These are phyloP conservation scores for Alligator mississippiensis DNA, from an alignment of 2,113 vertebrate genomes.

Conservation along the genomic window DNA sequence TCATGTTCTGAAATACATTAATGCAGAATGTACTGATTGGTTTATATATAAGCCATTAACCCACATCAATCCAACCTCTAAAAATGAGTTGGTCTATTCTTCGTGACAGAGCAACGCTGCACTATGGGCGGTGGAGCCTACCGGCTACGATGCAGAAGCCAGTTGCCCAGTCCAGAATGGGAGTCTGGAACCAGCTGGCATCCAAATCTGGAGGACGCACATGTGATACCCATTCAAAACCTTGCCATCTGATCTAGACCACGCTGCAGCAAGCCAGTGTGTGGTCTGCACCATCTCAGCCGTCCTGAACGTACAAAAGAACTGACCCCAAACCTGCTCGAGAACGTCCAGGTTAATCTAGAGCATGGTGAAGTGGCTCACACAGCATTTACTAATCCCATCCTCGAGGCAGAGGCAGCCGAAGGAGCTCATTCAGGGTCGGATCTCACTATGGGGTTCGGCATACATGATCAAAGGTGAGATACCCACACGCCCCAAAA, in stretches of 20 bases:
- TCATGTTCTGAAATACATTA: background rate
- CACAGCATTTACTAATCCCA: background rate
- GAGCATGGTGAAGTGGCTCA: background rate
- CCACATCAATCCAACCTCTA: background rate
- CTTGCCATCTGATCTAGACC: background rate
- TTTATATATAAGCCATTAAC: background rate
- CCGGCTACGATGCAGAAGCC: background rate
- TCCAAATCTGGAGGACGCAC: background rate
- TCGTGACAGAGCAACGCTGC: background rate
- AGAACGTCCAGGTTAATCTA: background rate
- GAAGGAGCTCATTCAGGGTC: background rate
- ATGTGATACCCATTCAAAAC: background rate
- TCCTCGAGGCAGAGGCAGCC: background rate
- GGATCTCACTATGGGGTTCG: background rate
- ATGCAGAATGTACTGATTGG: background rate
- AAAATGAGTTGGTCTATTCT: background rate
- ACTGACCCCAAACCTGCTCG: too few species aligned
- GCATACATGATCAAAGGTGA: background rate
- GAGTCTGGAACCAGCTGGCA: background rate
- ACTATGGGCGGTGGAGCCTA: background rate
- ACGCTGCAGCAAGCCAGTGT: background rate
- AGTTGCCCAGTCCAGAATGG: background rate
- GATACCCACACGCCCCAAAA: background rate
- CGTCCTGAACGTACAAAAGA: too few species aligned
- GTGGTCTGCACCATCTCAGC: background rate